phyloP scores from a whole-genome alignment of 2,888 invertebrate genomes.

The Amiota mariae region DNA sequence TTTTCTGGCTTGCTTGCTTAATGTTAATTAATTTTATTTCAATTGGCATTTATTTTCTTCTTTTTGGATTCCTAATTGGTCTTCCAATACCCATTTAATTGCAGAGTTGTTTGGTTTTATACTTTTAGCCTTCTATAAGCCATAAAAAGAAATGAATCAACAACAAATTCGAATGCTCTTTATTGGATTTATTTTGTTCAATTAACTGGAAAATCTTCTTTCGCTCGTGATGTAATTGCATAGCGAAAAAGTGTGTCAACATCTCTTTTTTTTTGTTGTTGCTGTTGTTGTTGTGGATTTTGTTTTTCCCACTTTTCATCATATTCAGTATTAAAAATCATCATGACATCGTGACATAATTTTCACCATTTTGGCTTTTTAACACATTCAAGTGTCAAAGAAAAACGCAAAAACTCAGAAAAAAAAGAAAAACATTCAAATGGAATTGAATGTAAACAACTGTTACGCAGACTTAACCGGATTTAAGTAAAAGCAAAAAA shows the following conservation, averaged over 20 bases:
- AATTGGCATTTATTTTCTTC: background rate
- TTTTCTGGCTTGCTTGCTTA: background rate
- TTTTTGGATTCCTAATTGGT: too few species aligned
- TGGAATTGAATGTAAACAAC: slow-evolving; percentile 4
- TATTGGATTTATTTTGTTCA: too few species aligned
- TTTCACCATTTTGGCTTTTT: slow-evolving; percentile 34
- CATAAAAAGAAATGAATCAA: too few species aligned
- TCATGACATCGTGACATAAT: slow-evolving; percentile 69
- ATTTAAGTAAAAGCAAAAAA: background rate
- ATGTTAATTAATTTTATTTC: slow-evolving; percentile 12
- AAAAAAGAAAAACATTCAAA: background rate
- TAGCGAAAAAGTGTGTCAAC: slow-evolving; percentile 58
- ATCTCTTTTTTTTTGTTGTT: slow-evolving; percentile 40
- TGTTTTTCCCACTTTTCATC: slow-evolving; percentile 61
- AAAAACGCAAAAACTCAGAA: background rate
- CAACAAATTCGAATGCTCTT: too few species aligned
- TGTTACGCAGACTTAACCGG: slow-evolving; percentile 11
- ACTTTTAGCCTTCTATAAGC: too few species aligned
- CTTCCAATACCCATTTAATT: too few species aligned
- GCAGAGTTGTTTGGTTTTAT: too few species aligned
- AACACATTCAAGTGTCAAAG: background rate
- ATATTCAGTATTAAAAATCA: slow-evolving; percentile 23
- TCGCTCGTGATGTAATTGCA: slow-evolving; percentile 56
- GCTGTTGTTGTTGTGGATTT: background rate
- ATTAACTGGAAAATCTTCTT: too few species aligned